Conservation (phyloP, 2,888 invertebrate species). For the Athalia circularis region DNA sequence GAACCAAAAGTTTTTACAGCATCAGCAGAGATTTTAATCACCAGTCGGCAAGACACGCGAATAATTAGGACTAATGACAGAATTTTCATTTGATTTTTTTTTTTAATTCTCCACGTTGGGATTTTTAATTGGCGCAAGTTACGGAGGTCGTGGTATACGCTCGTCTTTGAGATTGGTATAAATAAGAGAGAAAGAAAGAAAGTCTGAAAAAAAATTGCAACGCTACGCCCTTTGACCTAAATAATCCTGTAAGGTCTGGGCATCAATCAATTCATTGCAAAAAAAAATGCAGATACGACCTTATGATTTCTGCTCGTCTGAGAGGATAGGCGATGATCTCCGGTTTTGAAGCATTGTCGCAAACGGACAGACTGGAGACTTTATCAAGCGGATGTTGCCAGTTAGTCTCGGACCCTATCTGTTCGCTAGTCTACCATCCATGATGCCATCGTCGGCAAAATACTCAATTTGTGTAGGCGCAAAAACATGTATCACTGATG, state of each 20-base stretch:
- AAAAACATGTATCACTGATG: too few species aligned
- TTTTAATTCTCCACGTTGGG: background rate
- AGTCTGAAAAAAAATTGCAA: background rate
- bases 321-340: background rate
- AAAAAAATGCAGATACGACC: background rate
- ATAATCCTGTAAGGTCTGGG: background rate
- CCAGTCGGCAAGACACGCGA: too few species aligned
- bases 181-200: background rate
- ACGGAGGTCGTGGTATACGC: background rate
- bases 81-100: too few species aligned
- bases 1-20: background rate
- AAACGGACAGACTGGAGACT: conserved; percentile 57
- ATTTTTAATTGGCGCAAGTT: background rate
- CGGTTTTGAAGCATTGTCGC: conserved; percentile 38
- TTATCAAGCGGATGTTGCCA: conserved; percentile 67
- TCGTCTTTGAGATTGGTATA: background rate
- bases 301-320: conserved; percentile 11
- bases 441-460: conserved; percentile 8
- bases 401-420: conserved; percentile 57
- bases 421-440: conserved; percentile 45
- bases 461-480: too few species aligned
- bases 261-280: background rate
- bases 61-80: too few species aligned
- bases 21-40: too few species aligned
- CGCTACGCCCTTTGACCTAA: conserved; percentile 29